These are phyloP conservation scores for Colletes gigas DNA, from an alignment of 1,140 invertebrate genomes.

Conservation along the genomic window DNA sequence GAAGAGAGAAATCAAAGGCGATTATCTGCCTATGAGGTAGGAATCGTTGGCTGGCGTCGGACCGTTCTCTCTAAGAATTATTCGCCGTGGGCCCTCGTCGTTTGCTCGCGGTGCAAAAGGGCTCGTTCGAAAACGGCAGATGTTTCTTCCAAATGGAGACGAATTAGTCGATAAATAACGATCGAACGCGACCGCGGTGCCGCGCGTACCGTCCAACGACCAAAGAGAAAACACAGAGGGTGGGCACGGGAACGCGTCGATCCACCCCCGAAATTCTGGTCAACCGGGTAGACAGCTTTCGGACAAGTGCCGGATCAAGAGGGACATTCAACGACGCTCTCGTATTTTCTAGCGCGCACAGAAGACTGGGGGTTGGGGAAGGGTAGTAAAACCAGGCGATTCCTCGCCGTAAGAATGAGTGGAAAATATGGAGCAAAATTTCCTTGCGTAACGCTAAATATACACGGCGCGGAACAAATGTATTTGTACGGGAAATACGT, in stretches of 20 bases:
- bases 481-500: no score
- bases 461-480: no score
- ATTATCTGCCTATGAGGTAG: conserved; percentile 81
- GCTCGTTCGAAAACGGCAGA: conserved; percentile 53
- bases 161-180: conserved; percentile 64
- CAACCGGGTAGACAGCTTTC: background rate
- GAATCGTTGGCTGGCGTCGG: conserved; percentile 74
- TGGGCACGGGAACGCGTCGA: background rate
- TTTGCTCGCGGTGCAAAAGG: conserved; percentile 59
- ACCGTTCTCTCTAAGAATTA: conserved; percentile 70
- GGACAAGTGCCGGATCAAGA: background rate
- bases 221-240: no score
- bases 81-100: conserved; percentile 67
- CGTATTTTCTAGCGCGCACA: no score
- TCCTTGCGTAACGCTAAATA: no score
- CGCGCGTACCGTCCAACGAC: no score
- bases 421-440: no score
- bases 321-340: no score
- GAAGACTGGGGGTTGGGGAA: no score
- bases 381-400: no score
- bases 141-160: conserved; percentile 66
- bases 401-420: no score
- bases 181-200: conserved; percentile 41
- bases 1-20: conserved; percentile 81
- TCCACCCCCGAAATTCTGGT: background rate